These are phyloP conservation scores for human DNA, from an alignment of 2,113 vertebrate species.

Conservation along the genomic window DNA sequence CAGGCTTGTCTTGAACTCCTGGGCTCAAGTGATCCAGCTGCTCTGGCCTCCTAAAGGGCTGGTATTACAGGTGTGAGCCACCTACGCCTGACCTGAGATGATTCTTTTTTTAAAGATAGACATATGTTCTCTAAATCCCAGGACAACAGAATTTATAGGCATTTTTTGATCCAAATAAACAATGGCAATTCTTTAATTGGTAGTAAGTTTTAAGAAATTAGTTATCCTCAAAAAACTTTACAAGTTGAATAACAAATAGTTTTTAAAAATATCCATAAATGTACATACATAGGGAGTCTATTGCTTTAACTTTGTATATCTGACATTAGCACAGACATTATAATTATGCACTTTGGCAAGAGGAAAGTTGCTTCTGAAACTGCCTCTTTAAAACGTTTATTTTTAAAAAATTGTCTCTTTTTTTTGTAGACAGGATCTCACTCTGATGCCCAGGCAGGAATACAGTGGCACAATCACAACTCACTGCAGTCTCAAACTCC, in stretches of 20 bases:
- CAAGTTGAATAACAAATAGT: background rate
- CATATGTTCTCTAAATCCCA: background rate
- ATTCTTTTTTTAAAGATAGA: background rate
- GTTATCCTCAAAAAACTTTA: background rate
- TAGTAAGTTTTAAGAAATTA: conserved; percentile 32
- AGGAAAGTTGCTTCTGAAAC: background rate
- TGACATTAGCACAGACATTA: background rate
- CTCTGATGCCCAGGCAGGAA: too few relatives aligned
- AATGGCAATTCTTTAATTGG: background rate
- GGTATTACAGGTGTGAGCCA: too few relatives aligned
- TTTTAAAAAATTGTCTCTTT: background rate
- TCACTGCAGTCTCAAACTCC: too few relatives aligned
- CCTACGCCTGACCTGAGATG: background rate
- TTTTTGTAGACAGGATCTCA: too few relatives aligned
- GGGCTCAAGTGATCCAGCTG: too few relatives aligned
- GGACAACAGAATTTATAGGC: background rate
- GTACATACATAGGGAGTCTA: background rate
- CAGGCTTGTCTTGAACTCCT: too few relatives aligned
- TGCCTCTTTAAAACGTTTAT: background rate
- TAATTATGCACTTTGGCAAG: background rate
- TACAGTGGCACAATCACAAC: too few relatives aligned
- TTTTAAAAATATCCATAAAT: background rate
- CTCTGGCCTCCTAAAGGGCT: too few relatives aligned
- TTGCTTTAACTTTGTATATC: background rate
- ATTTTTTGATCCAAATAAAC: conserved; percentile 51